A percentile compares a stretch with the other conserved stretches of the same genome.
Evolutionary conservation across 2,797 vertebrate species (phyloP).

Genomic region (Tolypeutes matacus): DNA sequence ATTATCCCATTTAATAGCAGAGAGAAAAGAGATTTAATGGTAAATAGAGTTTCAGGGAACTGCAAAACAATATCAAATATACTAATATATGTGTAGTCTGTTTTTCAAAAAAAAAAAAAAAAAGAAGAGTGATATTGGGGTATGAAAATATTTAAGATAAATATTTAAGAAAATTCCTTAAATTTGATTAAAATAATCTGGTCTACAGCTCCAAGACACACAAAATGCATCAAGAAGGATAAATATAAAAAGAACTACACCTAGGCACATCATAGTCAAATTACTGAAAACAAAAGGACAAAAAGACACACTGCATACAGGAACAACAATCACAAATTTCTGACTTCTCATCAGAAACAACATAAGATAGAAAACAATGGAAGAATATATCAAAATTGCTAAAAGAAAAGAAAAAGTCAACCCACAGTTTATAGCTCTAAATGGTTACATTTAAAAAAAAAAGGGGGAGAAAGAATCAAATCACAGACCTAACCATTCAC

Average conservation of each 20-base stretch:
- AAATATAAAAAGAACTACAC: background rate
- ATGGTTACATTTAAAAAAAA: no score
- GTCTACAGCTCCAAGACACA: background rate
- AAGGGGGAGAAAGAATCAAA: no score
- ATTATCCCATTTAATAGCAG: slow-evolving; percentile 11
- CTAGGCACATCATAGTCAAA: background rate
- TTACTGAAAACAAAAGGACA: background rate
- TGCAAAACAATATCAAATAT: background rate
- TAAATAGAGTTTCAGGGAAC: slow-evolving; percentile 11
- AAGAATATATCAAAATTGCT: background rate
- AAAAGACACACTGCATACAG: background rate
- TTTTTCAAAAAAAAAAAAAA: background rate
- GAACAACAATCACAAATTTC: background rate
- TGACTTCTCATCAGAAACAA: background rate
- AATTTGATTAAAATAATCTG: slow-evolving; percentile 15
- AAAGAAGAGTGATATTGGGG: background rate
- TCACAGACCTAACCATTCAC: no score
- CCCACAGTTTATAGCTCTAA: background rate
- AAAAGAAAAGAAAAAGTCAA: background rate
- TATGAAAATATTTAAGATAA: background rate
- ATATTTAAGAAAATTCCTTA: background rate
- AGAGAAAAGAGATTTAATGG: background rate
- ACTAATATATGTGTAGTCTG: background rate
- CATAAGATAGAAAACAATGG: background rate
- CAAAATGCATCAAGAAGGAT: background rate